Evolutionary conservation across 1,140 invertebrate genomes (phyloP).

Genomic region (Pomacea maculata): DNA sequence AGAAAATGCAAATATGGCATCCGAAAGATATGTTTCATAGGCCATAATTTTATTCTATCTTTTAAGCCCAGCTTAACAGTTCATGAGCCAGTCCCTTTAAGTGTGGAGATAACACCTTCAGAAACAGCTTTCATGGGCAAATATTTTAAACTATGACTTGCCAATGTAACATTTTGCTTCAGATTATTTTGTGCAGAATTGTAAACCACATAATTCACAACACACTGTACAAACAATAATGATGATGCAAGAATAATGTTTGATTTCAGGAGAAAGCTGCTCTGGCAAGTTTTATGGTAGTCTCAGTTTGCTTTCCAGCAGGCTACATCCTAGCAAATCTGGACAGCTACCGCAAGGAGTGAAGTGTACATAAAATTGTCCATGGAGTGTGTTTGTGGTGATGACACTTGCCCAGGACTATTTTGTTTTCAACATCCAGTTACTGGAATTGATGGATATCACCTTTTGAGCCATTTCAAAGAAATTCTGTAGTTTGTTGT

Average conservation of each 20-base stretch:
- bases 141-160: neutral
- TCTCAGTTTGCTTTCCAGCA: slow-evolving; percentile 12
- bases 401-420: no score
- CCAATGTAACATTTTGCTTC: neutral
- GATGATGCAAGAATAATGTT: neutral
- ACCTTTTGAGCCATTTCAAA: neutral
- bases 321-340: slow-evolving; percentile 29
- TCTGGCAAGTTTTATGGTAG: slow-evolving; percentile 26
- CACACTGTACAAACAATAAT: neutral
- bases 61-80: no score
- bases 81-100: no score
- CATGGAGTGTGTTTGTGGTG: no score
- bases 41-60: no score
- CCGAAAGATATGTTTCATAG: no score
- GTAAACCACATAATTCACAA: neutral
- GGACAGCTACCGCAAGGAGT: slow-evolving; percentile 24
- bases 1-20: no score
- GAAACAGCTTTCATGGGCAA: no score
- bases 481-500: no score
- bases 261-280: slow-evolving; percentile 32
- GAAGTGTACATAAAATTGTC: neutral
- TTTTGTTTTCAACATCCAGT: no score
- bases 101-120: no score
- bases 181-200: neutral
- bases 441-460: neutral